Evolutionary conservation across 2,888 invertebrate species (phyloP).

Genomic region (Gymnocheta viridis): DNA sequence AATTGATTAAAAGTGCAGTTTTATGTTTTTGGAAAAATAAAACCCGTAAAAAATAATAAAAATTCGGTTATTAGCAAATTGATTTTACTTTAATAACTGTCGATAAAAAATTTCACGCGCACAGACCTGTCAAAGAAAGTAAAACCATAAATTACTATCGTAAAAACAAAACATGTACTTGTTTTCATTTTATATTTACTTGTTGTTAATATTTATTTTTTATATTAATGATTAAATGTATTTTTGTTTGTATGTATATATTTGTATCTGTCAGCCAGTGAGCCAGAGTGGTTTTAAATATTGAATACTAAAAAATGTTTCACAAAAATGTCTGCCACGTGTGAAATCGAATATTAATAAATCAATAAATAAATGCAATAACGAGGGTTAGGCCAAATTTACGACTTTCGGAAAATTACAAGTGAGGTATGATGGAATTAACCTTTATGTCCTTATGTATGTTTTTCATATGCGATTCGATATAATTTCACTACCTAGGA

Average conservation of each 20-base stretch:
- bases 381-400: not conserved
- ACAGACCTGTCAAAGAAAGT: not conserved
- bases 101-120: slow-evolving; percentile 59
- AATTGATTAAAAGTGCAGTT: not conserved
- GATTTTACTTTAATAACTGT: slow-evolving; percentile 54
- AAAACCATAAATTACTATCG: slow-evolving; percentile 44
- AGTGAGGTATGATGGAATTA: too few relatives aligned
- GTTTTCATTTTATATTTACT: not conserved
- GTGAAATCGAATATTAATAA: not conserved
- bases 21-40: not conserved
- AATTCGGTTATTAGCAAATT: slow-evolving; percentile 34
- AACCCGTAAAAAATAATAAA: not conserved
- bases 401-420: not conserved
- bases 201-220: slow-evolving; percentile 12
- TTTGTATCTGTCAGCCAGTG: not conserved
- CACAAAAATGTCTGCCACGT: not conserved
- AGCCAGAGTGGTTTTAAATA: not conserved
- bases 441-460: too few relatives aligned
- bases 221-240: too few relatives aligned
- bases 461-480: too few relatives aligned
- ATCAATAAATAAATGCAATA: not conserved
- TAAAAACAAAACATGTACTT: not conserved
- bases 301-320: slow-evolving; percentile 13
- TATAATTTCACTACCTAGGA: too few relatives aligned
- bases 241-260: not conserved